Evolutionary conservation across 2,888 invertebrate species (phyloP).

Genomic region (Hesperia comma): DNA sequence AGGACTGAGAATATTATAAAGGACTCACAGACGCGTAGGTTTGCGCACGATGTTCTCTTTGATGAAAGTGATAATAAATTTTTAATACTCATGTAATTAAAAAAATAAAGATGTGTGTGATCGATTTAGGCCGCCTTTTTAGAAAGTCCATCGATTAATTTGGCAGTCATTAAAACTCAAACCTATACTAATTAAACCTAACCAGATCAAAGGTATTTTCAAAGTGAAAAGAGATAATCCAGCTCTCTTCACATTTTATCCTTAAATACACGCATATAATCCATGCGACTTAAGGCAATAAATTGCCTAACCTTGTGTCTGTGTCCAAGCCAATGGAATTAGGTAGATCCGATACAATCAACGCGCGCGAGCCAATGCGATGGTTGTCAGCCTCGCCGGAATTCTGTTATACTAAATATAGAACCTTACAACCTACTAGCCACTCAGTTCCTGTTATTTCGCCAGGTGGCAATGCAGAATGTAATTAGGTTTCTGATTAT

Average conservation of each 20-base stretch:
- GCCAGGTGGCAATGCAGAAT: conserved; percentile 25
- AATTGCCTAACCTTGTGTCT: conserved; percentile 24
- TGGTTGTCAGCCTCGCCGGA: conserved; percentile 28
- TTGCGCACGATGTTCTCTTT: no score
- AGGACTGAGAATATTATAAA: no score
- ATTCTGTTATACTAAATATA: conserved; percentile 36
- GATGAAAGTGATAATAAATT: no score
- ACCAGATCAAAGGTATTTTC: no score
- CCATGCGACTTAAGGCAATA: background rate
- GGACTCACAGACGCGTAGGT: no score
- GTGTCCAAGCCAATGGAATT: conserved; percentile 31
- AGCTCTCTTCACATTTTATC: background rate
- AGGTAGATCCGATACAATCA: conserved; percentile 33
- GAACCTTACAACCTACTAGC: conserved; percentile 20
- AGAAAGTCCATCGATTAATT: no score
- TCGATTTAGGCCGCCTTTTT: no score
- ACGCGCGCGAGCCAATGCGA: conserved; percentile 20
- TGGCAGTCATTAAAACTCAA: no score
- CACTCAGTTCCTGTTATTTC: conserved; percentile 27
- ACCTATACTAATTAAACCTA: no score
- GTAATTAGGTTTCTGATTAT: conserved; percentile 13
- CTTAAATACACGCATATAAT: background rate
- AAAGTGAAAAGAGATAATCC: no score
- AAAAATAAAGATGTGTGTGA: no score
- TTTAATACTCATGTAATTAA: no score